Evolutionary conservation across 2,113 vertebrate genomes (phyloP), one percentile per base, ranked within the genome.

Genomic region (Cottus gobio): DNA sequence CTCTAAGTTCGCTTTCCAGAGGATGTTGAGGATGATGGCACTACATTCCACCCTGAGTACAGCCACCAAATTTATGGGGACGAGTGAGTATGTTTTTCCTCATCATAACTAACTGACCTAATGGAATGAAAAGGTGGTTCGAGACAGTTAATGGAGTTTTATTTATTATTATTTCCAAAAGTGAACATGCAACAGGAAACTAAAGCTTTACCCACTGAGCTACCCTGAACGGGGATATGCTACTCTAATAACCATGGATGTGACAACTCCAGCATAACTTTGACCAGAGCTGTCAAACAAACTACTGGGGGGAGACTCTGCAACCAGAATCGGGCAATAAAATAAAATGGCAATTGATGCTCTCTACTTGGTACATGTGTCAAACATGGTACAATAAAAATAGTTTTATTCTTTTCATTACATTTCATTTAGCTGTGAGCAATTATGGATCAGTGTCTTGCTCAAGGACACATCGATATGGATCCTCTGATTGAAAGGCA

Each of bases 61-160:
- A 99, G 96, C 87, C 98, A 99, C 92, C 98, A 99, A 52, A 91
- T 97, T 5, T 99, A 96, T 94, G 98, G 98, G 88, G 97, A 99
- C n/a, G 98, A 99, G 98, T 99, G 95, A 96, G 98, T 82, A 10
- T 52, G n/a, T 80, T 66, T 37, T 26, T 65, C 63, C 7, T 54
- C 2, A 50, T 37, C 1, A 3, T 68, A 71, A 54, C 50, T 11
- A 12, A n/a, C 52, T 12, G 4, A 54, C n/a, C 9, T 24, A n/a
- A 10, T 54, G 15, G 9, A 54, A 12, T 12, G 22, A 54, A 54
- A 54, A 54, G 52, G 9, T 54, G n/a, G 52, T 12, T 54, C n/a
- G 7, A 54, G 52, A 54, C n/a, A 54, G 10, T 54, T 54, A 54
- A 54, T 54, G 52, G 12, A 54, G 20, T 20, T n/a, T 20, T 50